phyloP scores from a whole-genome alignment of 2,888 invertebrate species.

The Trachelus tabidus region DNA sequence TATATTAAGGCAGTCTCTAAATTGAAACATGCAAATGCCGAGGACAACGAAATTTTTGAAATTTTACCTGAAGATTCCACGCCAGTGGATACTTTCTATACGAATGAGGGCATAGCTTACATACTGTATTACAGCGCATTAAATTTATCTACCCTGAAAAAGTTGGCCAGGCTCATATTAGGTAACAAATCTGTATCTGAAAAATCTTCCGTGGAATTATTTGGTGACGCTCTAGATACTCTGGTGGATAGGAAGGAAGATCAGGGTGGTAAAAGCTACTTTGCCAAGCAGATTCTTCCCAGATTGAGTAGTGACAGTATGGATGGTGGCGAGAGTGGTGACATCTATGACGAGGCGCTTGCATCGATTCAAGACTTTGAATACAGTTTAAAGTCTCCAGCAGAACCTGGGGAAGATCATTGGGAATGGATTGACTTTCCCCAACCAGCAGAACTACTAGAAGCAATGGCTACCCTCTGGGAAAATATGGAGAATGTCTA shows the following conservation, averaged over 20 bases:
- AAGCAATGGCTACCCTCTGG: conserved; percentile 69
- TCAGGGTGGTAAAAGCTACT: neutral
- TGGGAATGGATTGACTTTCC: conserved; percentile 68
- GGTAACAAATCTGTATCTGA: conserved; percentile 63
- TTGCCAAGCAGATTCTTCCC: neutral
- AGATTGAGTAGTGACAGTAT: neutral
- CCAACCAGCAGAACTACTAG: conserved; percentile 60
- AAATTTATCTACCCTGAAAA: conserved; percentile 69
- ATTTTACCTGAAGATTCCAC: conserved; percentile 63
- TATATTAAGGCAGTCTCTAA: conserved; percentile 67
- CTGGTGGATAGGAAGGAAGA: conserved; percentile 60
- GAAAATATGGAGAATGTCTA: conserved; percentile 68
- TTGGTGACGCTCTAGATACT: conserved; percentile 64
- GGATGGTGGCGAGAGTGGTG: conserved; percentile 8
- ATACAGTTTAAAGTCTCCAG: conserved; percentile 8
- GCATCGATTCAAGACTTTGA: conserved; percentile 5
- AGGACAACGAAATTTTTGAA: conserved; percentile 24
- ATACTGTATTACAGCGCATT: conserved; percentile 71
- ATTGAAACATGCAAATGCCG: conserved; percentile 15
- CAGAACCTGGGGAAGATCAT: conserved; percentile 38
- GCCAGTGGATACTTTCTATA: conserved; percentile 72
- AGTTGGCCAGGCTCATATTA: conserved; percentile 67
- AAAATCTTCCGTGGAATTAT: conserved; percentile 63
- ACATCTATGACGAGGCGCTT: neutral
- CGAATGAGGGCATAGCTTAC: conserved; percentile 70